Evolutionary conservation across 2,797 vertebrate species (phyloP), one percentile per base, ranked within the genome.

Genomic region (Clarias platycephalus): DNA sequence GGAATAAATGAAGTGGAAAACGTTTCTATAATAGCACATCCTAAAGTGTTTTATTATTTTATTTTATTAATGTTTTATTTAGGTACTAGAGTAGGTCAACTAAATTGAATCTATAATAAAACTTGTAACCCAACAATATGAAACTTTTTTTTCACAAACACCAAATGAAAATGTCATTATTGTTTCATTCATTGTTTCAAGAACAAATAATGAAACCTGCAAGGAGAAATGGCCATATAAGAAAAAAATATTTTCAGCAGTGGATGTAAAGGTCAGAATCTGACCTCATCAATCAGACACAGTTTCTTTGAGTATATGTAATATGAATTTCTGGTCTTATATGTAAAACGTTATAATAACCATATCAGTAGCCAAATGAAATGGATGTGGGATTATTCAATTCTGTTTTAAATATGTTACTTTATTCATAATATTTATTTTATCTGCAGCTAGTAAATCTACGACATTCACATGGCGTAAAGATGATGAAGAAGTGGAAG

Each of bases 391-490:
- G 71, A 53, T 34, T 58, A 9, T 13, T 1, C 4, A 5, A 24
- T 58, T 57, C 34, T 74, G 22, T 62, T n/a, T 75, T 15, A 0
- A 72, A 1, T 40, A 40, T 58, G 2, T 0, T 5, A 77, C 22
- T 58, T 20, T 2, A 44, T 34, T 87, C 9, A 40, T 86, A 16
- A 83, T 62, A 81, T 86, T 15, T 20, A 16, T 28, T 60, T 40
- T 37, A 63, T 15, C 10, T 82, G 44, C 12, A 94, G 93, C 88
- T 18, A 90, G 88, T n/a, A 86, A 58, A 71, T 93, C 94, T 0
- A 93, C 92, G 82, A 86, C 86, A 0, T 90, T 95, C 31, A 91
- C 6, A 0, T 96, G 94, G 95, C 0, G 12, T 7, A 94, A 92
- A 81, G 86, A 93, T 49, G 89, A 74, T 0, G 87, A 91, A 24